Evolutionary conservation across 2,888 invertebrate genomes (phyloP).

Genomic region (Torymus texanus): DNA sequence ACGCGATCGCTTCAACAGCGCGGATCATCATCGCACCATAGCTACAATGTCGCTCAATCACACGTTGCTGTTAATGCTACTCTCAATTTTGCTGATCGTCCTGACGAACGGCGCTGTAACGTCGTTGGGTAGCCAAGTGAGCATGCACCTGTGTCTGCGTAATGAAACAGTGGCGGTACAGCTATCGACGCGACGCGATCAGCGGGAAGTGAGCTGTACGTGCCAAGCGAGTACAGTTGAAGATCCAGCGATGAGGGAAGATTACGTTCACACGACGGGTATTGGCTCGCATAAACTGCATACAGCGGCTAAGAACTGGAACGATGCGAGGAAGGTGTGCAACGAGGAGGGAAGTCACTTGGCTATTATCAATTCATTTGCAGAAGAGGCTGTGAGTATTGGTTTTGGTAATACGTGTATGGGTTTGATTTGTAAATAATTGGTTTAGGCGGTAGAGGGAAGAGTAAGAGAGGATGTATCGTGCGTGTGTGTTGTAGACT

Average conservation of each 20-base stretch:
- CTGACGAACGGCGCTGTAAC: background rate
- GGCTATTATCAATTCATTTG: conserved; percentile 61
- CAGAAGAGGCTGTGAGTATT: conserved; percentile 60
- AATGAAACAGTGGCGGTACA: conserved; percentile 29
- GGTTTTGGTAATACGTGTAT: background rate
- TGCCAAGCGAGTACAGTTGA: background rate
- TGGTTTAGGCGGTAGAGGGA: background rate
- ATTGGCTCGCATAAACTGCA: conserved; percentile 66
- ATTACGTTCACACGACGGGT: conserved; percentile 63
- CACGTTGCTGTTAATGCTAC: background rate
- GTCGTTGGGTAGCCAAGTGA: background rate
- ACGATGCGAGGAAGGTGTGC: conserved; percentile 62
- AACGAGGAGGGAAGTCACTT: conserved; percentile 62
- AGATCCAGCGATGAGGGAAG: conserved; percentile 52
- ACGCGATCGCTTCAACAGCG: no score
- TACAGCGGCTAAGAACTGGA: conserved; percentile 57
- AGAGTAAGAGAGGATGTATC: no score
- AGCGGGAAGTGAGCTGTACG: background rate
- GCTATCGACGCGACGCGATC: background rate
- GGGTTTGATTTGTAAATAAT: background rate
- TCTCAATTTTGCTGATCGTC: background rate
- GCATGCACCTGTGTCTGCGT: conserved; percentile 17
- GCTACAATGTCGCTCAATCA: no score
- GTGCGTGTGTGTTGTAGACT: no score
- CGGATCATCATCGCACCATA: no score